A percentile compares a stretch with the other conserved stretches of the same genome.
Evolutionary conservation across 2,888 invertebrate genomes (phyloP).

Genomic region (Ecliptopera silaceata): DNA sequence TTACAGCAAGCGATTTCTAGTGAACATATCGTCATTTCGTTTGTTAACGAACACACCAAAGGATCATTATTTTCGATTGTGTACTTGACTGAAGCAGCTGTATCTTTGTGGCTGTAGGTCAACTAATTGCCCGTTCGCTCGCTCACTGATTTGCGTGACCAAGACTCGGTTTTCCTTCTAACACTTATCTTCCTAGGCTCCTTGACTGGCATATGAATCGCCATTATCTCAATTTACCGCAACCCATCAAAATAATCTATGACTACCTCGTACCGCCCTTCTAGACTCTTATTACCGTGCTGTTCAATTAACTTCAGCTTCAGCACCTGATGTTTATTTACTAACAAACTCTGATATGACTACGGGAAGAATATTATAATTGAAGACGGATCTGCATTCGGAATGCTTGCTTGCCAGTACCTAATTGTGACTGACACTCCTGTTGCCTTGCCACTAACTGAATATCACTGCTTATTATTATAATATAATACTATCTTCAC

Average conservation of each 20-base stretch:
- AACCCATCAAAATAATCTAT: constrained; percentile 39
- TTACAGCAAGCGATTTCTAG: constrained; percentile 52
- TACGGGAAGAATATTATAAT: constrained; percentile 33
- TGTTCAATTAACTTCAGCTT: constrained; percentile 22
- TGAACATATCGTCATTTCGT: constrained; percentile 53
- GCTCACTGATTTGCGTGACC: constrained; percentile 61
- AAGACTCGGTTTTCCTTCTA: constrained; percentile 52
- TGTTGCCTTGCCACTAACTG: constrained; percentile 81
- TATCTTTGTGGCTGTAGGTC: constrained; percentile 19
- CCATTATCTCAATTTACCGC: constrained; percentile 50
- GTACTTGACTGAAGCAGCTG: constrained; percentile 3
- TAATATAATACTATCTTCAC: constrained; percentile 61
- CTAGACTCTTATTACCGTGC: constrained; percentile 41
- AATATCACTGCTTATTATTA: constrained; percentile 76
- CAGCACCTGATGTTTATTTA: constrained; percentile 9
- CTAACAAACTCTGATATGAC: constrained; percentile 26
- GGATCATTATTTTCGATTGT: background rate
- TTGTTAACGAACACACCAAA: constrained; percentile 52
- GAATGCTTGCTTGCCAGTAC: constrained; percentile 74
- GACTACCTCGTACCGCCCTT: constrained; percentile 36
- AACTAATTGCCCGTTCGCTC: constrained; percentile 65
- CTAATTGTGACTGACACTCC: constrained; percentile 68
- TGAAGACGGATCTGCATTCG: constrained; percentile 47
- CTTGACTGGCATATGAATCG: constrained; percentile 60
- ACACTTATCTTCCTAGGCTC: constrained; percentile 51